Conservation (phyloP, 2,888 invertebrate species). For the Phalera bucephala region DNA sequence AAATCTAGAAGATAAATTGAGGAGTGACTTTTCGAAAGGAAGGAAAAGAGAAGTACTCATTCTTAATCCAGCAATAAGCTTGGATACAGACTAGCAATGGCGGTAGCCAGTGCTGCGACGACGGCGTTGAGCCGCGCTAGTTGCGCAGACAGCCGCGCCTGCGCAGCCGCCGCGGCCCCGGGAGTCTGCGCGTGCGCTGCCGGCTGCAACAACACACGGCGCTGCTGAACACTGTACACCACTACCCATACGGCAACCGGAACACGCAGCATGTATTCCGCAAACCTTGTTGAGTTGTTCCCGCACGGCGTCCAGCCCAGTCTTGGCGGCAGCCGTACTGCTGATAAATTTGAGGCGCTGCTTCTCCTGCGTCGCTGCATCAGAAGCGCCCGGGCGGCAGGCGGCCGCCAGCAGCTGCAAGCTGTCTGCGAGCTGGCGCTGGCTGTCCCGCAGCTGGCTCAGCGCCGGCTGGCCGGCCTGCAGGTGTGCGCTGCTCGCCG, state of each 20-base stretch:
- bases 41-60: no score
- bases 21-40: no score
- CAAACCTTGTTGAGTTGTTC: constrained; percentile 13
- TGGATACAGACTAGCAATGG: constrained; percentile 18
- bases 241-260: no score
- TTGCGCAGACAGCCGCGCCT: constrained; percentile 6
- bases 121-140: constrained; percentile 25
- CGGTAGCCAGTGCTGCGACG: constrained; percentile 17
- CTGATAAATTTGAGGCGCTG: constrained; percentile 37
- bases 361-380: constrained; percentile 20
- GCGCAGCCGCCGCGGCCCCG: constrained; percentile 6
- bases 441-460: constrained; percentile 13
- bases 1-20: no score
- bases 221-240: no score
- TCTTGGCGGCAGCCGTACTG: constrained; percentile 26
- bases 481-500: constrained; percentile 21
- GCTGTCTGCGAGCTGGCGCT: constrained; percentile 20
- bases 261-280: no score
- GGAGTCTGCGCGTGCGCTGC: neutral
- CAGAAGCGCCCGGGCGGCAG: constrained; percentile 12
- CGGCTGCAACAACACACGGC: neutral
- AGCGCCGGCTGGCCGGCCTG: constrained; percentile 16
- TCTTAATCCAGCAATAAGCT: no score
- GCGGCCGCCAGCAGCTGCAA: constrained; percentile 27
- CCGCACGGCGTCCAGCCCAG: constrained; percentile 30